Evolutionary conservation across 2,113 vertebrate genomes (phyloP).

Genomic region (Percina caprodes): DNA sequence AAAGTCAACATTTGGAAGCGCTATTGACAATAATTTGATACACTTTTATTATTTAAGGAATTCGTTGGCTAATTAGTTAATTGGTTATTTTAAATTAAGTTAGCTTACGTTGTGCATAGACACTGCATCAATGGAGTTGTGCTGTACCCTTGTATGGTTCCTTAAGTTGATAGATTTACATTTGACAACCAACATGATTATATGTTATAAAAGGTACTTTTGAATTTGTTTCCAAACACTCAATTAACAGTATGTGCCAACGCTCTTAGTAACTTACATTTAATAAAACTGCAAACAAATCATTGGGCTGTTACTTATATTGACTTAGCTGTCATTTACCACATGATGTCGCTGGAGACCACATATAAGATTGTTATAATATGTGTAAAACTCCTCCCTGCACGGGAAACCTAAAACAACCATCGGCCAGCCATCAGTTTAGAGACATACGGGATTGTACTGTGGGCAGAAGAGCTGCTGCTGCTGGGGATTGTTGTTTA

Average conservation of each 20-base stretch:
- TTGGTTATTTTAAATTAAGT: not conserved
- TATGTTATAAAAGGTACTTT: not conserved
- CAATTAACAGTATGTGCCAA: not conserved
- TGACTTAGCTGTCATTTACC: not conserved
- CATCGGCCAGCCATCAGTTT: not conserved
- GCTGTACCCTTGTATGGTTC: not conserved
- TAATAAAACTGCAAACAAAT: not conserved
- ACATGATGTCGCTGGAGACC: conserved; percentile 73
- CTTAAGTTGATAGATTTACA: not conserved
- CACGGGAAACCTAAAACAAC: not conserved
- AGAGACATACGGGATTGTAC: not conserved
- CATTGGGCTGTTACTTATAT: not conserved
- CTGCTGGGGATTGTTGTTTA: not conserved
- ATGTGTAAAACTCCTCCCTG: conserved; percentile 33
- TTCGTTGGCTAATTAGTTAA: not conserved
- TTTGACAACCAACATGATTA: not conserved
- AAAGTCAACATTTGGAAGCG: rapidly evolving
- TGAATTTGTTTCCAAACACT: not conserved
- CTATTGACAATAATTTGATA: not conserved
- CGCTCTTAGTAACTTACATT: not conserved
- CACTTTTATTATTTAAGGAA: not conserved
- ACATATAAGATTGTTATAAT: not conserved
- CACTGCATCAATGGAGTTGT: too few species aligned
- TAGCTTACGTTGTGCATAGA: not conserved
- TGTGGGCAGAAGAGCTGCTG: not conserved